A percentile compares a stretch with the other conserved stretches of the same genome.
phyloP scores from a whole-genome alignment of 2,888 invertebrate species.

The Hydriomena furcata region DNA sequence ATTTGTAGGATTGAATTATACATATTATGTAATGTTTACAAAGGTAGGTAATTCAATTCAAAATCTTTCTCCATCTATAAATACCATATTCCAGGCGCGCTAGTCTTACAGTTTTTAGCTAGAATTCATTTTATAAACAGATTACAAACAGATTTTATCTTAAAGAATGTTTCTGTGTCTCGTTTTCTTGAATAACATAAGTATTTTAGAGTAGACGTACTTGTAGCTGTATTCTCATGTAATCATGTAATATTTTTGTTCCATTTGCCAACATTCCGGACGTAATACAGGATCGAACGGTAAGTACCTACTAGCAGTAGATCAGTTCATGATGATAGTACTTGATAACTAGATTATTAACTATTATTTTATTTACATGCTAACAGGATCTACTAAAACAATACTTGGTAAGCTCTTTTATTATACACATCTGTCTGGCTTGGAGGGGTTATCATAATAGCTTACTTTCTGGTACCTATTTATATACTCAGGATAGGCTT shows the following conservation, averaged over 20 bases:
- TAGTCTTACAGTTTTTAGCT: too few species aligned
- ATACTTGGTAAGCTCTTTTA: conserved; percentile 67
- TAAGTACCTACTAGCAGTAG: conserved; percentile 51
- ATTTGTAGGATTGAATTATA: too few species aligned
- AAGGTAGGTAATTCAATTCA: too few species aligned
- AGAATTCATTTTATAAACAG: too few species aligned
- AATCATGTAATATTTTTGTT: conserved; percentile 39
- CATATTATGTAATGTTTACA: too few species aligned
- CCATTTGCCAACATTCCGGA: conserved; percentile 41
- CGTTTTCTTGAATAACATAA: background rate
- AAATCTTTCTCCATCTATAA: too few species aligned
- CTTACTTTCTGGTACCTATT: too few species aligned
- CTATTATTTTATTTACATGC: conserved; percentile 49
- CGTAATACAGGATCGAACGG: conserved; percentile 66
- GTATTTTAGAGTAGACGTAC: background rate
- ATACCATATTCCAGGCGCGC: too few species aligned
- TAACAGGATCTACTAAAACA: conserved; percentile 76
- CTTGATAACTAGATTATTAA: conserved; percentile 30
- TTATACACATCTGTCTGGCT: too few species aligned
- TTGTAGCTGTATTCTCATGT: conserved; percentile 18
- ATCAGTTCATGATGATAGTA: background rate
- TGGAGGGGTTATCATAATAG: too few species aligned
- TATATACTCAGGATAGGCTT: too few species aligned
- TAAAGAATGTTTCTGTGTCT: background rate
- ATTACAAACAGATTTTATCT: too few species aligned